phyloP scores from a whole-genome alignment of 2,797 vertebrate species.

The Malacoctenus gilli region DNA sequence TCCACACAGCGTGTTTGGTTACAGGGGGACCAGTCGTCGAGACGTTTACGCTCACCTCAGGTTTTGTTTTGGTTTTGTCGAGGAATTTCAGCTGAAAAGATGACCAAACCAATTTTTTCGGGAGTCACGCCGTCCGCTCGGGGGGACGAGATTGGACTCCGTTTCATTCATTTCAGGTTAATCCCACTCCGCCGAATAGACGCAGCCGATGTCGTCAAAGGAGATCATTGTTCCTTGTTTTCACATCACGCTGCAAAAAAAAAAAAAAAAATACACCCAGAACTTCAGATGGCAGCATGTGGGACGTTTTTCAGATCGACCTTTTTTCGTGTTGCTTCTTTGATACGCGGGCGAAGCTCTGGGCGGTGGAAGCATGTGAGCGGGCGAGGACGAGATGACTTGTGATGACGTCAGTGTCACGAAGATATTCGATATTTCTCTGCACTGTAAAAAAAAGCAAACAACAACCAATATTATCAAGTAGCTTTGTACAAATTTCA shows the following conservation, averaged over 20 bases:
- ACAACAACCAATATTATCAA: too few relatives aligned
- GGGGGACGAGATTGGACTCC: slow-evolving; percentile 38
- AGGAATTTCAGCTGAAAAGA: too few relatives aligned
- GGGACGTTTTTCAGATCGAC: slow-evolving; percentile 39
- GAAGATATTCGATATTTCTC: too few relatives aligned
- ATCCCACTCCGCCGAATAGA: too few relatives aligned
- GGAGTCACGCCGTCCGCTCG: slow-evolving; percentile 13
- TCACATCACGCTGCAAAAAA: slow-evolving; percentile 26
- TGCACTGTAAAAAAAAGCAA: too few relatives aligned
- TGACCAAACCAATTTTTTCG: too few relatives aligned
- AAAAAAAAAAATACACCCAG: too few relatives aligned
- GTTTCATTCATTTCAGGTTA: slow-evolving; percentile 42
- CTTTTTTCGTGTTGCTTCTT: too few relatives aligned
- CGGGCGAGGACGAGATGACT: slow-evolving; percentile 16
- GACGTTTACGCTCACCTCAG: slow-evolving; percentile 11
- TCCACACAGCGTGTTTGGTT: slow-evolving; percentile 55
- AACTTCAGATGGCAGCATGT: slow-evolving; percentile 38
- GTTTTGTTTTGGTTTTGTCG: not conserved
- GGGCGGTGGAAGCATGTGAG: slow-evolving; percentile 47
- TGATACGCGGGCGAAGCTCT: slow-evolving; percentile 36
- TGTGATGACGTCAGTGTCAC: slow-evolving; percentile 10
- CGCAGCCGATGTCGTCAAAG: slow-evolving; percentile 45
- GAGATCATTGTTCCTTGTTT: slow-evolving; percentile 44
- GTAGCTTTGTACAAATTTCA: too few relatives aligned
- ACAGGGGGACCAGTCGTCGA: slow-evolving; percentile 11